Evolutionary conservation across 2,797 vertebrate species (phyloP), one percentile per base, ranked within the genome.

Genomic region (Distichodus sexfasciatus): DNA sequence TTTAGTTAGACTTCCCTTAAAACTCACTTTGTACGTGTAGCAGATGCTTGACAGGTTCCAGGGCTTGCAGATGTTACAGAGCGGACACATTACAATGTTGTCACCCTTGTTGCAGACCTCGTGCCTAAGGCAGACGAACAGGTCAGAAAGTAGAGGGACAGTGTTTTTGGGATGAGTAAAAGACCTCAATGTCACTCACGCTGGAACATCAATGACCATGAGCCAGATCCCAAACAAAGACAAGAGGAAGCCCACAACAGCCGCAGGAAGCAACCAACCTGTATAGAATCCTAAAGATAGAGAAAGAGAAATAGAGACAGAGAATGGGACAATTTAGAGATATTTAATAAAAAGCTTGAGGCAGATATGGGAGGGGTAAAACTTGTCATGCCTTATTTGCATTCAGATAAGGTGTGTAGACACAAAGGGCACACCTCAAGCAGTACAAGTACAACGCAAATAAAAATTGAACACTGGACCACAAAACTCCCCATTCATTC

Each of bases 231-330:
- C 88, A 9, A 90, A 91, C 23, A 92, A 79, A 72, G 92, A 94
- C 57, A 94, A 80, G 3, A 93, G 48, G 8, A 89, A 91, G 47
- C 93, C 91, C 1, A 92, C 84, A 5, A 87, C 71, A 0, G 92
- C 89, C 0, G 88, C 90, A 0, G 92, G 92, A 74, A 93, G 89
- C 63, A 94, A 85, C 91, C 91, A 94, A 28, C 89, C 86, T 1
- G 89, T 91, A 84, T 91, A 92, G 84, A 93, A 94, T 24, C 92
- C 92, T 92, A 9, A 6, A 28, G 21, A 57, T 35, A 47, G 28
- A 53, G 35, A 40, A 26, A 19, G 26, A 46, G 26, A 55, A 48
- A 15, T 26, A 55, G 55, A 55, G 28, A 46, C 24, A 43, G 62
- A 51, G 38, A 60, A 38, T 41, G 26, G 46, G 36, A 41, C 12